Base-by-base conservation (phyloP, 2,888 invertebrate species). In the Cephus pulcher region DNA sequence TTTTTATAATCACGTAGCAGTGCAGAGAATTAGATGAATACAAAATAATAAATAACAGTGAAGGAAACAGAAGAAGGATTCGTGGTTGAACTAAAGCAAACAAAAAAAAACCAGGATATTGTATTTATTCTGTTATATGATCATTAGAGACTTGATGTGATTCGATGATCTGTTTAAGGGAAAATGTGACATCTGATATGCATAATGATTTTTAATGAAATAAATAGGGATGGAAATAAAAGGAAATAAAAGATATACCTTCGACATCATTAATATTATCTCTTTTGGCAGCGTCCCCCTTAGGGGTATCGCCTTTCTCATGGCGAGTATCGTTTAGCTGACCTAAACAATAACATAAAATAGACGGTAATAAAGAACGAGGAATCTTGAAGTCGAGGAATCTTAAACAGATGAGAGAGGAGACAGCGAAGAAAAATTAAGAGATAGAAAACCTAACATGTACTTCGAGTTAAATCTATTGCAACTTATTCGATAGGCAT, bases 251-350 rank as follows among this genome's bases (percentile, higher is more conserved):
- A 30, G 85, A 88, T 85, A 85, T 90, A 91, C 90, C 90, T 88
- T 91, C 90, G 75, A 83, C 83, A 82, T 88, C 89, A 88, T 87
- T 88, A 88, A 84, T 88, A 89, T 82, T 89, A 88, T 89, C 89
- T 86, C 86, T 89, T 88, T 89, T 89, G 83, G 84, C 80, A 84
- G 86, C 78, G 85, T 89, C 88, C 87, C 88, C 88, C 87, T 89
- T 89, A 77, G 87, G 86, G 86, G 85, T 83, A 82, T 89, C 88
- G 81, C 86, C 85, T 89, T 89, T 90, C 83, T 89, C 89, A 86
- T 88, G 85, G 80, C 85, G 89, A 82, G 85, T 88, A 86, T 90
- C 89, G 83, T 88, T 89, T 85, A 90, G 88, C 85, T 89, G 90
- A 89, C 90, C 90, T 90, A 87, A 85, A 84, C 81, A 85, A 87